Evolutionary conservation across 2,797 vertebrate species (phyloP).

Genomic region (Petrocephalus sullivani): DNA sequence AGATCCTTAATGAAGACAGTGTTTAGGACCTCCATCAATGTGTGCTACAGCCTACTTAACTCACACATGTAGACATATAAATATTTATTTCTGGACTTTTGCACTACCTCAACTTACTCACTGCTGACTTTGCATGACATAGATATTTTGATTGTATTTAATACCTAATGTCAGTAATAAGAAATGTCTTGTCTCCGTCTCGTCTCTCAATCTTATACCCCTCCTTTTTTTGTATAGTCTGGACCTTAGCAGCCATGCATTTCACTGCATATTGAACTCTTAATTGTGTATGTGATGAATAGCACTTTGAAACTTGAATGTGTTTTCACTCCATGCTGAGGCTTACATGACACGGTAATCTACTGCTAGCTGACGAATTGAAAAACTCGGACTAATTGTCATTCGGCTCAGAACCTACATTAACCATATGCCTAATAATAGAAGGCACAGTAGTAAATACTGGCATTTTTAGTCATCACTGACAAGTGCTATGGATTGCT

Average conservation of each 20-base stretch:
- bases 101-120: neutral
- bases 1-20: neutral
- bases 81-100: neutral
- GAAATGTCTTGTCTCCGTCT: neutral
- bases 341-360: neutral
- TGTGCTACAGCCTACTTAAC: neutral
- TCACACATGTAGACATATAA: neutral
- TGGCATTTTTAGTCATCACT: neutral
- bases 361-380: neutral
- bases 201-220: neutral
- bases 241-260: neutral
- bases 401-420: neutral
- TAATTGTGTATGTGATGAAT: neutral
- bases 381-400: neutral
- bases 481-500: neutral
- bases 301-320: neutral
- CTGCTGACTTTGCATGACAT: neutral
- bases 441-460: neutral
- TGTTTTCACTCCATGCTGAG: neutral
- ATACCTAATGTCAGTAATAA: neutral
- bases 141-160: neutral
- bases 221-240: neutral
- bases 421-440: neutral
- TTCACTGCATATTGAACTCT: neutral
- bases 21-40: neutral